Evolutionary conservation across 2,113 vertebrate genomes (phyloP).

Genomic region (Pachyramphus minor): DNA sequence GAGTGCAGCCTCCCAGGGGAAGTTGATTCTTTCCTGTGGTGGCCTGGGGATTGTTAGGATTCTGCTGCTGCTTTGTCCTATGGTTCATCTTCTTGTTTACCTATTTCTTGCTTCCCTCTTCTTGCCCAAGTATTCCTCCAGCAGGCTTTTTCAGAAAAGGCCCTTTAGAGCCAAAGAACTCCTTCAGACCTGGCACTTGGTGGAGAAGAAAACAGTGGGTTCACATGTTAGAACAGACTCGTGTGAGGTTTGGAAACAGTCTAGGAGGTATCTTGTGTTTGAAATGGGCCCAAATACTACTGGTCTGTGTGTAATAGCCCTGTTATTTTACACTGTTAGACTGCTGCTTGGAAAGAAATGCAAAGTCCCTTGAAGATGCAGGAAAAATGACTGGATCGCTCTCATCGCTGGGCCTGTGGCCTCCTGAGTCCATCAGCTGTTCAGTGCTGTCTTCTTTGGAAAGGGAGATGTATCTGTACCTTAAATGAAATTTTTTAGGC

Average conservation of each 20-base stretch:
- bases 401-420: background rate
- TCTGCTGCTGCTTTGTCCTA: background rate
- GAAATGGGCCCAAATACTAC: background rate
- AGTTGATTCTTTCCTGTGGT: background rate
- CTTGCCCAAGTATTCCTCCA: background rate
- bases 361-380: background rate
- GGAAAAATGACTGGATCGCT: background rate
- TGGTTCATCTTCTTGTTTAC: background rate
- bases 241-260: background rate
- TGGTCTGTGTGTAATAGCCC: background rate
- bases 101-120: background rate
- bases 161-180: background rate
- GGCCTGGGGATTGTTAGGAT: background rate
- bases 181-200: background rate
- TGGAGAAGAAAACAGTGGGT: background rate
- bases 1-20: background rate
- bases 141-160: background rate
- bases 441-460: background rate
- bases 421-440: background rate
- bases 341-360: background rate
- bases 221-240: background rate
- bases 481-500: background rate
- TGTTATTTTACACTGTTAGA: background rate
- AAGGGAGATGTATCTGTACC: background rate
- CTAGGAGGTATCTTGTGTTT: background rate